These are phyloP conservation scores for Gadus chalcogrammus DNA, from an alignment of 2,113 vertebrate genomes.

Conservation along the genomic window DNA sequence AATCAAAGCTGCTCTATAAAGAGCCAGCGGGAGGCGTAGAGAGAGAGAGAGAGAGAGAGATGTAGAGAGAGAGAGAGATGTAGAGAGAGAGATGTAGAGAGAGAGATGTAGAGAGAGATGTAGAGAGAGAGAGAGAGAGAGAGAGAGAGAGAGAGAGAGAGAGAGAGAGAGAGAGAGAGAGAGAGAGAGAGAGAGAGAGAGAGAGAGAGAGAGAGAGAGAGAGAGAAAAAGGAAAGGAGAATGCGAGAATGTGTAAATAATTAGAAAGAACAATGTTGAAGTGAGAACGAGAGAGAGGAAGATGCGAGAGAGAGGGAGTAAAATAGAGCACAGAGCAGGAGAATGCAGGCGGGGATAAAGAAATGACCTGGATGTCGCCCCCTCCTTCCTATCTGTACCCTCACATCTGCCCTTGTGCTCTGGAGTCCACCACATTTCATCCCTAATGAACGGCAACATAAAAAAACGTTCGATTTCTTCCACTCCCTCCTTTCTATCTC, in stretches of 20 bases:
- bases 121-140: slow-evolving; percentile 1
- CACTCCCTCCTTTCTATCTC: slow-evolving; percentile 57
- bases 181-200: slow-evolving; percentile 5
- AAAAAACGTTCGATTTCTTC: slow-evolving; percentile 76
- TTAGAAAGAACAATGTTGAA: no score
- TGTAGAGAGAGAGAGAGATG: slow-evolving; percentile 1
- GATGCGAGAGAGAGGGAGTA: slow-evolving; percentile 17
- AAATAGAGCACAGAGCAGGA: slow-evolving; percentile 22
- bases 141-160: neutral
- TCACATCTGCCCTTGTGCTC: slow-evolving; percentile 74
- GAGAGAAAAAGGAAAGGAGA: neutral
- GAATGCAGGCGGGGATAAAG: slow-evolving; percentile 22
- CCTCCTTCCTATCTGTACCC: slow-evolving; percentile 64
- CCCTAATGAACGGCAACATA: slow-evolving; percentile 76
- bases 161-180: slow-evolving; percentile 35
- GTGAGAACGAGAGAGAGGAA: neutral
- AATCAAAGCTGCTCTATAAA: slow-evolving; percentile 35
- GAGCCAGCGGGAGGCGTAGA: slow-evolving; percentile 21
- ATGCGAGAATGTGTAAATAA: no score
- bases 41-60: slow-evolving; percentile 16
- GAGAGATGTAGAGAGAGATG: slow-evolving; percentile 13
- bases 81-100: neutral
- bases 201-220: slow-evolving; percentile 34
- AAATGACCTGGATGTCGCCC: slow-evolving; percentile 60
- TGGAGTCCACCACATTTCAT: slow-evolving; percentile 79